Conservation (phyloP, 2,113 vertebrate species). For the Geococcyx californianus region DNA sequence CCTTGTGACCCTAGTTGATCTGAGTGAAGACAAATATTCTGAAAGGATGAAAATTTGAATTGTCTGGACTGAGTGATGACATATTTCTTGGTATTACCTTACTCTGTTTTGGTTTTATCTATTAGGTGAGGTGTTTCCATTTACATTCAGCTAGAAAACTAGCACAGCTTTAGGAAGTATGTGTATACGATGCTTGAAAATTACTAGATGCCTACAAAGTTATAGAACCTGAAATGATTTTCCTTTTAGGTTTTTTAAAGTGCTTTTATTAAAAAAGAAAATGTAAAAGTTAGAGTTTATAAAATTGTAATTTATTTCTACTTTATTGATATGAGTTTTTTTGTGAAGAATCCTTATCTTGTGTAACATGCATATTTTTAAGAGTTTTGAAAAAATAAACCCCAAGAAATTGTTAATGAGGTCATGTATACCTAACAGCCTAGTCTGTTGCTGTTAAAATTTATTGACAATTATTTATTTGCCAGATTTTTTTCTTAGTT, state of each 20-base stretch:
- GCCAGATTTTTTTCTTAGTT: neutral
- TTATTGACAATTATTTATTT: neutral
- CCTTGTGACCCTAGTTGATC: neutral
- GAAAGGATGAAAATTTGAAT: neutral
- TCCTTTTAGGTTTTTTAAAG: neutral
- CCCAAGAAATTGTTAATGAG: neutral
- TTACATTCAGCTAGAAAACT: neutral
- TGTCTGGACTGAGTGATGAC: neutral
- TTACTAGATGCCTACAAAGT: neutral
- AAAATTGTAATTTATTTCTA: neutral
- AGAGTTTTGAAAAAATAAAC: neutral
- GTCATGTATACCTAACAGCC: too few species aligned
- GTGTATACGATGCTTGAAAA: neutral
- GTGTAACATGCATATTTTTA: neutral
- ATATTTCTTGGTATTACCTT: neutral
- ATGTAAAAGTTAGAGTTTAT: neutral
- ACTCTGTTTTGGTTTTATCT: neutral
- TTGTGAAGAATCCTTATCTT: neutral
- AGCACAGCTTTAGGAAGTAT: neutral
- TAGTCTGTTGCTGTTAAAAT: neutral
- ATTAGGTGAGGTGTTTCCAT: neutral
- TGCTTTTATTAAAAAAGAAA: neutral
- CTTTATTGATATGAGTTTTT: neutral
- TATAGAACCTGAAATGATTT: neutral
- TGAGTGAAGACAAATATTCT: neutral